A percentile compares a stretch with the other conserved stretches of the same genome.
Conservation (phyloP, 2,113 vertebrate genomes). For the Phycodurus eques region DNA sequence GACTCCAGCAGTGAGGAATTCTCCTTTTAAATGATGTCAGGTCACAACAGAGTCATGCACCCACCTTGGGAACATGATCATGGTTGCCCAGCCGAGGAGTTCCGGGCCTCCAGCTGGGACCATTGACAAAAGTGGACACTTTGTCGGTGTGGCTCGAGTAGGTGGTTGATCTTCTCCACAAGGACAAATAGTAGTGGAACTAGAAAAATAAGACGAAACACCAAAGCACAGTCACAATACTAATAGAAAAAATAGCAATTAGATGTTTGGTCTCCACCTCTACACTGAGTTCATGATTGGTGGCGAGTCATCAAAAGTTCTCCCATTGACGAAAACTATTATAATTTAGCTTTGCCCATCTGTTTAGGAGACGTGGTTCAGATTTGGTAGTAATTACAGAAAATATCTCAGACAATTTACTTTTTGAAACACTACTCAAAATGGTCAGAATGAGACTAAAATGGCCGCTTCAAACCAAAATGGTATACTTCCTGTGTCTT, state of each 20-base stretch:
- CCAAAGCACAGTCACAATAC: conserved; percentile 17
- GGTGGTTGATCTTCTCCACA: conserved; percentile 78
- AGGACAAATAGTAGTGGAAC: conserved; percentile 78
- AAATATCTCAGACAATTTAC: not conserved
- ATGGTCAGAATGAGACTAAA: not conserved
- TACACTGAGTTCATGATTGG: not conserved
- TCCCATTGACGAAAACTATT: not conserved
- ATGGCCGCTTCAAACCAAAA: not conserved
- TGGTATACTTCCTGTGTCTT: not conserved
- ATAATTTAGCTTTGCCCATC: not conserved
- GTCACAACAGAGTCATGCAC: conserved; percentile 10
- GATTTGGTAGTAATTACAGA: not conserved
- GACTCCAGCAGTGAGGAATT: conserved; percentile 40
- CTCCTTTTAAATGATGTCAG: conserved; percentile 27
- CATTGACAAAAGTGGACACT: conserved; percentile 84
- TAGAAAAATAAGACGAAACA: conserved; percentile 46
- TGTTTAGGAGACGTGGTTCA: not conserved
- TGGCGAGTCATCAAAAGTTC: not conserved
- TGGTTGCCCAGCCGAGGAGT: conserved; percentile 84
- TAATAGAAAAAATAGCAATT: not conserved
- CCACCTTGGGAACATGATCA: conserved; percentile 79
- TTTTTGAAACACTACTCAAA: not conserved
- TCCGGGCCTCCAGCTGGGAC: conserved; percentile 89
- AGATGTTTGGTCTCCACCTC: not conserved
- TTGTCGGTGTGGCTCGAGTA: conserved; percentile 80